These are phyloP conservation scores for Saccopteryx bilineata DNA, from an alignment of 2,113 vertebrate species.

Conservation along the genomic window DNA sequence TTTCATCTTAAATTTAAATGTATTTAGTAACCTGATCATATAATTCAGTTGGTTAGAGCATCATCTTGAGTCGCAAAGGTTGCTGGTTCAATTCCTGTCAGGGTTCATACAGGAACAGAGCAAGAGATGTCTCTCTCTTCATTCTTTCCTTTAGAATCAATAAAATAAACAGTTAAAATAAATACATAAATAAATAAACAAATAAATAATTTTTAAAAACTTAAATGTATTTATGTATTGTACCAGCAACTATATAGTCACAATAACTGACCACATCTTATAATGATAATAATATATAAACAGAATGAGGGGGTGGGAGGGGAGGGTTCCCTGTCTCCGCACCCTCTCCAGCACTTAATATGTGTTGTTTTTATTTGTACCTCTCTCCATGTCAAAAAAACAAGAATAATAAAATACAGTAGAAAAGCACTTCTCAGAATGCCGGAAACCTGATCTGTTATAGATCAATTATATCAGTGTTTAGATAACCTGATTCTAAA, in stretches of 20 bases:
- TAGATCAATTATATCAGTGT: slow-evolving; percentile 75
- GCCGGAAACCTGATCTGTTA: slow-evolving; percentile 50
- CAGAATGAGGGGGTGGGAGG: neutral
- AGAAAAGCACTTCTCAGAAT: slow-evolving; percentile 71
- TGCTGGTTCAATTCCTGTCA: too few species aligned
- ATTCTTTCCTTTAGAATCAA: too few species aligned
- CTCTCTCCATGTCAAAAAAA: slow-evolving; percentile 46
- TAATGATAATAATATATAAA: slow-evolving; percentile 67
- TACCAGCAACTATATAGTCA: slow-evolving; percentile 59
- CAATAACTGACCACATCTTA: slow-evolving; percentile 65
- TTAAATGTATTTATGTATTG: slow-evolving; percentile 69
- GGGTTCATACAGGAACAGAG: too few species aligned
- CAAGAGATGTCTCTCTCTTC: too few species aligned
- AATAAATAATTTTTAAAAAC: slow-evolving; percentile 31
- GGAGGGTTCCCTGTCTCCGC: too few species aligned
- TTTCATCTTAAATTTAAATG: slow-evolving; percentile 70
- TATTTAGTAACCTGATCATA: neutral
- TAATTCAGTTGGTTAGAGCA: too few species aligned
- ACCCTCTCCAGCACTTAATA: too few species aligned
- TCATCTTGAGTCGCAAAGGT: too few species aligned
- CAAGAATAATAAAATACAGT: slow-evolving; percentile 71
- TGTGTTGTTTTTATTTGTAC: slow-evolving; percentile 44
- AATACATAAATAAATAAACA: too few species aligned
- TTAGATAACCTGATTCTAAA: slow-evolving; percentile 73
- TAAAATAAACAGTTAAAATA: too few species aligned